Evolutionary conservation across 64 coral and sea anemone species (phyloP).

Genomic region (Astreopora myriophthalma): DNA sequence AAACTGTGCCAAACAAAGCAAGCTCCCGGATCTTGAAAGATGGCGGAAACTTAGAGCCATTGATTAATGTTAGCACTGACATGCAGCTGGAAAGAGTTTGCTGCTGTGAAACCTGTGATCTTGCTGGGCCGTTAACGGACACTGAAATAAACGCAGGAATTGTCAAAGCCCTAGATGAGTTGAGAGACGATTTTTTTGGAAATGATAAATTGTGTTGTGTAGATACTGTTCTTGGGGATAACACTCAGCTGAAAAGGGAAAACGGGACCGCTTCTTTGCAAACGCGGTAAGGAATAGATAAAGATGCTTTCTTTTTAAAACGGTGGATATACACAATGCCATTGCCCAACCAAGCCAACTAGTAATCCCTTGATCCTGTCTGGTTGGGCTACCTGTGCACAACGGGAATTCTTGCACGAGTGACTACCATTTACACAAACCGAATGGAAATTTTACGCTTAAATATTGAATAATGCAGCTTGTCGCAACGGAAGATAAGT

Average conservation of each 20-base stretch:
- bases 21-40: constrained; percentile 11
- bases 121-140: background rate
- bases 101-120: constrained; percentile 13
- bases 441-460: too few species aligned
- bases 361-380: too few species aligned
- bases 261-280: background rate
- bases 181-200: constrained; percentile 22
- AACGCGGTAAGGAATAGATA: background rate
- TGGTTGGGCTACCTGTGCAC: too few species aligned
- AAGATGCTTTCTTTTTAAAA: background rate
- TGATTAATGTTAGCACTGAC: constrained; percentile 27
- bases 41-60: constrained; percentile 1
- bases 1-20: background rate
- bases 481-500: too few species aligned
- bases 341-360: too few species aligned
- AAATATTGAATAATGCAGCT: too few species aligned
- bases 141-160: background rate
- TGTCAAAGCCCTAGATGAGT: background rate
- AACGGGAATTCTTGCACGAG: too few species aligned
- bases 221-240: background rate
- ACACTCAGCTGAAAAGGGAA: background rate
- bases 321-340: too few species aligned
- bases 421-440: too few species aligned
- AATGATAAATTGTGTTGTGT: background rate
- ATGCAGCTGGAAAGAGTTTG: constrained; percentile 17